A percentile compares a stretch with the other conserved stretches of the same genome.
phyloP scores from a whole-genome alignment of 2,888 invertebrate species.

The Lucinisca nassula region DNA sequence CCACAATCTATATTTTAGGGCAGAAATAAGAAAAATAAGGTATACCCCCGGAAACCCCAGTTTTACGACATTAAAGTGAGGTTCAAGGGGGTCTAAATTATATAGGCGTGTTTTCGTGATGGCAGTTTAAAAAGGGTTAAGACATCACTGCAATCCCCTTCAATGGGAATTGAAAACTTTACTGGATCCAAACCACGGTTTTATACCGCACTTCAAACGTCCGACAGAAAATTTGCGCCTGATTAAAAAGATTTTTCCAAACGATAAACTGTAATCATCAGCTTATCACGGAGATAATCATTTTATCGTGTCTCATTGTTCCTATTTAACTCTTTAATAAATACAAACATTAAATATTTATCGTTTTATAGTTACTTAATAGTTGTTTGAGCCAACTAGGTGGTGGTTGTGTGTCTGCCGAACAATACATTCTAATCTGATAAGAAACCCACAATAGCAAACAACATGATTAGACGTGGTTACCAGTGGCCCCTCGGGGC shows the following conservation, averaged over 20 bases:
- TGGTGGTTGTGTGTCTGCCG: conserved; percentile 10
- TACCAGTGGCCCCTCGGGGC: not conserved
- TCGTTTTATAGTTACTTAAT: conserved; percentile 38
- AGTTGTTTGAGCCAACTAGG: conserved; percentile 40
- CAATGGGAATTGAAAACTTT: too few species aligned
- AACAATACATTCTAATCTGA: not conserved
- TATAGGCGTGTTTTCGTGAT: too few species aligned
- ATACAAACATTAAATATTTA: conserved; percentile 65
- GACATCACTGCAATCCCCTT: too few species aligned
- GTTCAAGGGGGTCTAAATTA: too few species aligned
- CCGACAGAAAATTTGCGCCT: not conserved
- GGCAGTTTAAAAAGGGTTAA: too few species aligned
- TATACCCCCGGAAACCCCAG: too few species aligned
- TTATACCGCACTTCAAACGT: not conserved
- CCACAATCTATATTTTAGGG: too few species aligned
- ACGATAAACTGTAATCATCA: not conserved
- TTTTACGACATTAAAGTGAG: too few species aligned
- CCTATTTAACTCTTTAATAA: conserved; percentile 13
- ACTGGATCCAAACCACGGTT: too few species aligned
- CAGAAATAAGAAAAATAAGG: too few species aligned
- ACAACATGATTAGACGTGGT: not conserved
- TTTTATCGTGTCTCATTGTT: not conserved
- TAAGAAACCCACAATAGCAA: not conserved
- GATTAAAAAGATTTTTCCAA: not conserved
- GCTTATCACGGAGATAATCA: not conserved